These are phyloP conservation scores for Hyperoplus lanceolatus DNA, from an alignment of 2,797 vertebrate species.

Conservation along the genomic window DNA sequence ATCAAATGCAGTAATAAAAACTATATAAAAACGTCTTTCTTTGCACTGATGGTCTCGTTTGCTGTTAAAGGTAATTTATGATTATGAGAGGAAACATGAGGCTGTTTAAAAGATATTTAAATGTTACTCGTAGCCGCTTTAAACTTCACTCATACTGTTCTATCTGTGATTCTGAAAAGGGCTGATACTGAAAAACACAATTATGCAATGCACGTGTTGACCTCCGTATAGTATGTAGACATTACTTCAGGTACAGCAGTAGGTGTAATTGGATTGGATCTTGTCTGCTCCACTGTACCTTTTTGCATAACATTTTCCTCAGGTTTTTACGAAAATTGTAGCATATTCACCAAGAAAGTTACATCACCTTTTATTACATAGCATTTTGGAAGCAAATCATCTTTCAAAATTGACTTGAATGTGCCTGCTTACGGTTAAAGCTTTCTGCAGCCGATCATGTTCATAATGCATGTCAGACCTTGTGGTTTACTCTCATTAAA, in stretches of 20 bases:
- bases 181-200: slow-evolving; percentile 52
- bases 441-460: slow-evolving; percentile 17
- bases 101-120: no score
- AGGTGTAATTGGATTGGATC: slow-evolving; percentile 41
- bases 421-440: background rate
- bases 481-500: slow-evolving; percentile 49
- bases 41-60: no score
- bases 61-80: no score
- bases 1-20: no score
- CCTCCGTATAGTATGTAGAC: slow-evolving; percentile 46
- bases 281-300: slow-evolving; percentile 29
- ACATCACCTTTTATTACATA: background rate
- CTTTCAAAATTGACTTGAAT: slow-evolving; percentile 24
- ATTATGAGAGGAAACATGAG: no score
- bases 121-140: no score
- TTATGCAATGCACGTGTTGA: slow-evolving; percentile 45
- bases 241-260: slow-evolving; percentile 52
- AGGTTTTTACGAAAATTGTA: background rate
- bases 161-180: slow-evolving; percentile 46
- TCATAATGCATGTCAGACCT: slow-evolving; percentile 44
- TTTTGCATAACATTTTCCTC: slow-evolving; percentile 21
- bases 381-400: background rate
- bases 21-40: no score
- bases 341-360: background rate
- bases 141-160: slow-evolving; percentile 47